Base-by-base conservation (phyloP, 2,797 vertebrate species). In the Paramormyrops hopkinsi region DNA sequence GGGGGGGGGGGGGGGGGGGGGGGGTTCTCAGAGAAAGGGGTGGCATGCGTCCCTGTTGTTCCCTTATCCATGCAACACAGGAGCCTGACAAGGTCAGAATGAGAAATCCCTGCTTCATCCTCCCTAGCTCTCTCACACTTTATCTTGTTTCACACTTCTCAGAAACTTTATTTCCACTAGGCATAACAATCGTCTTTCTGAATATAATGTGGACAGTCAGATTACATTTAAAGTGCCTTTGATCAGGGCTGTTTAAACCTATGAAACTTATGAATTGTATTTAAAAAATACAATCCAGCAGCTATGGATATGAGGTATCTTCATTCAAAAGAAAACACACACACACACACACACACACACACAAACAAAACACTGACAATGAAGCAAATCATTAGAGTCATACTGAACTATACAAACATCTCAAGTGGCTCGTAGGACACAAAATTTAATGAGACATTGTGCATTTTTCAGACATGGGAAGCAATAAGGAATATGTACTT, bases 401-500 rank as follows among this genome's bases (percentile, higher is more conserved):
- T 88, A 91, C 89, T 76, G 89, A 76, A 83, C 91, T 90, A 90
- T 90, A 92, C 84, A n/a, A 89, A 92, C 91, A 90, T 4, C 41
- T 46, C 89, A 3, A 6, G 33, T 83, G 90, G 33, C 92, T 88
- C 91, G 59, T 87, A 86, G 48, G 89, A 76, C 2, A 54, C 56
- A 62, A 6, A 84, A 86, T 89, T 92, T 84, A 84, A 91, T 90
- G 90, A 91, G 91, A 90, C 92, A 92, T 90, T 90, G 92, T 93
- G 93, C 92, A 91, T 94, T 93, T 93, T 89, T 94, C 91, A 91
- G 90, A 95, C 92, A 88, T 92, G 92, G 92, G 91, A 90, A 92
- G 90, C 91, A 91, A 56, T 93, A 92, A 91, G 94, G 92, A 94
- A 94, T 92, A 93, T 92, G 90, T 94, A 94, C 93, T 94, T 94